phyloP scores from a whole-genome alignment of 2,113 vertebrate species.

The Fulmarus glacialis region DNA sequence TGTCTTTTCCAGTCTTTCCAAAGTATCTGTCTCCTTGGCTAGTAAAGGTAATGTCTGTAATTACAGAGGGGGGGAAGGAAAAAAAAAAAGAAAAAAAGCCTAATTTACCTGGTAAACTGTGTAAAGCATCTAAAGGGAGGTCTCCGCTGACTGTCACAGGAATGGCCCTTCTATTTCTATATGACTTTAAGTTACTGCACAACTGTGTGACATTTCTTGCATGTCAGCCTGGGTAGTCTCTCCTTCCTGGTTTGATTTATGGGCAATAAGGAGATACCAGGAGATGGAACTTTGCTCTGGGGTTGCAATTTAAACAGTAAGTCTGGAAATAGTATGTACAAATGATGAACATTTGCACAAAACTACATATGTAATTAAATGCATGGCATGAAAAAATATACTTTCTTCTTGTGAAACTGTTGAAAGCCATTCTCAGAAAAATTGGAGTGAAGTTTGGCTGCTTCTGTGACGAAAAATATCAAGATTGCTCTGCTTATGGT shows the following conservation, averaged over 20 bases:
- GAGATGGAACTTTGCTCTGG: background rate
- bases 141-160: background rate
- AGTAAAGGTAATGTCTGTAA: background rate
- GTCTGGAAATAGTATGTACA: background rate
- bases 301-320: background rate
- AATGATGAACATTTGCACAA: background rate
- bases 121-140: background rate
- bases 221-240: background rate
- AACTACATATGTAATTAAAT: background rate
- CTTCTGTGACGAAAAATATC: background rate
- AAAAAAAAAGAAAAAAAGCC: background rate
- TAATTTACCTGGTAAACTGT: background rate
- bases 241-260: background rate
- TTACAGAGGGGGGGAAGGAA: background rate
- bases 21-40: background rate
- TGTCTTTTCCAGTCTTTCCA: background rate
- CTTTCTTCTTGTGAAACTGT: background rate
- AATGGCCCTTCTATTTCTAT: background rate
- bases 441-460: background rate
- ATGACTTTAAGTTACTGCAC: background rate
- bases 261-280: background rate
- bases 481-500: background rate
- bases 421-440: background rate
- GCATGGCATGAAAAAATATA: accelerated
- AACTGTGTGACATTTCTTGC: background rate